Percentiles rank a stretch among this genome's conserved stretches.
Conservation (phyloP, 1,140 invertebrate species). For the Listronotus bonariensis region DNA sequence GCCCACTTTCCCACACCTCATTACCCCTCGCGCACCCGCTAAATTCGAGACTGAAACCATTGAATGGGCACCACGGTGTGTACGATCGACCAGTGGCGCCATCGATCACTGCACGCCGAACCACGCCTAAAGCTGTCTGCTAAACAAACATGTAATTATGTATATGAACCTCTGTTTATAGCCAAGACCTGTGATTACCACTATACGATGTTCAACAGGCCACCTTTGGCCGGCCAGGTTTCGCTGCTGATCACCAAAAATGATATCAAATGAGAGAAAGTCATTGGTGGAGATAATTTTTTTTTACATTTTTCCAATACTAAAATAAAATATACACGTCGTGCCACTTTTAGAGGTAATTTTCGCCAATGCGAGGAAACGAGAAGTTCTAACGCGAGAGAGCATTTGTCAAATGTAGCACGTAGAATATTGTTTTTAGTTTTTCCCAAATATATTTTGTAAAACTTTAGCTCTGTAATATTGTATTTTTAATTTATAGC, state of each 20-base stretch:
- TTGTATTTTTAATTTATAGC: too few relatives aligned
- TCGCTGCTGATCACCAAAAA: slow-evolving; percentile 36
- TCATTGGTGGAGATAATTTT: slow-evolving; percentile 21
- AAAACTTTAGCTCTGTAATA: too few relatives aligned
- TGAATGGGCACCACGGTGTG: slow-evolving; percentile 25
- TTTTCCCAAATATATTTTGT: too few relatives aligned
- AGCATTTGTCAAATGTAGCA: too few relatives aligned
- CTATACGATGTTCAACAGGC: slow-evolving; percentile 31
- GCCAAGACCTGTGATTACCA: slow-evolving; percentile 35
- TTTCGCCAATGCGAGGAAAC: too few relatives aligned
- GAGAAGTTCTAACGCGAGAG: too few relatives aligned
- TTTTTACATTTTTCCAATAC: too few relatives aligned
- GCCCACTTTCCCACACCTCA: too few relatives aligned
- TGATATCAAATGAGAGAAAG: slow-evolving; percentile 22
- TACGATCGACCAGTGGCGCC: slow-evolving; percentile 46
- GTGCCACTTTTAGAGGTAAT: too few relatives aligned
- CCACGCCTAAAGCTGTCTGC: slow-evolving; percentile 56
- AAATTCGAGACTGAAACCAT: slow-evolving; percentile 5
- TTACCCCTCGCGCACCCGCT: too few relatives aligned
- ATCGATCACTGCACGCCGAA: slow-evolving; percentile 54
- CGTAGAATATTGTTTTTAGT: too few relatives aligned
- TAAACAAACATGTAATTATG: slow-evolving; percentile 58
- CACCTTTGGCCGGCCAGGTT: slow-evolving; percentile 20
- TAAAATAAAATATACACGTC: too few relatives aligned
- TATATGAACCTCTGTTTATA: slow-evolving; percentile 56